Base-by-base conservation (phyloP, 2,888 invertebrate species). In the Heliconius ismenius region DNA sequence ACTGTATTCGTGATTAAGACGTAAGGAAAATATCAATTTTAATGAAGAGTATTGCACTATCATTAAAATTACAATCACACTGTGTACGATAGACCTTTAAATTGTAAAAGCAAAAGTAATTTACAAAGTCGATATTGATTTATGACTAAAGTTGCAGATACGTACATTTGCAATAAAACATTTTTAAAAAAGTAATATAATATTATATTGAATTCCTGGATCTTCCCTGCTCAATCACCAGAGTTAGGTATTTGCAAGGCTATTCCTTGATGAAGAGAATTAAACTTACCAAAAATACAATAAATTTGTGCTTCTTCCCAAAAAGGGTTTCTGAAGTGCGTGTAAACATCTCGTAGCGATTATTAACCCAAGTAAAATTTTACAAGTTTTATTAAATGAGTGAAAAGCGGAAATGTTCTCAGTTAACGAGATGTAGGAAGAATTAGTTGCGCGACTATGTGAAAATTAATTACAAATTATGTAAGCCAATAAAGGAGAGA, bases 391-490 rank as follows among this genome's bases (percentile, higher is more conserved):
- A 62, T 32, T 26, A 73, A 39, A 73, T 68, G 58, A 60, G 78
- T 74, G 77, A 79, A 76, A 79, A 84, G 83, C 89, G 90, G 91
- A 91, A 90, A 86, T 85, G 82, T 79, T 70, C n/a, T 39, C 83
- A 76, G 82, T 85, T 83, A 86, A 84, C 86, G 84, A 87, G 87
- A 89, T 86, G 82, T 84, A 91, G 91, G 91, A 92, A 92, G 91
- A 89, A 86, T 84, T 79, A 79, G 77, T 77, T 86, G 88, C 87
- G 86, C 86, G 87, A 84, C 86, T 89, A 87, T 92, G 90, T 88
- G 91, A 90, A 91, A 89, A 86, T 87, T 87, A 89, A 91, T 92
- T 92, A 90, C 86, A 84, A 84, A 89, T 92, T 90, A 92, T 88
- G 86, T 91, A 92, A 91, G 84, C 81, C 86, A 87, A 87, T 88